Evolutionary conservation across 2,888 invertebrate genomes (phyloP).

Genomic region (Callosobruchus maculatus): DNA sequence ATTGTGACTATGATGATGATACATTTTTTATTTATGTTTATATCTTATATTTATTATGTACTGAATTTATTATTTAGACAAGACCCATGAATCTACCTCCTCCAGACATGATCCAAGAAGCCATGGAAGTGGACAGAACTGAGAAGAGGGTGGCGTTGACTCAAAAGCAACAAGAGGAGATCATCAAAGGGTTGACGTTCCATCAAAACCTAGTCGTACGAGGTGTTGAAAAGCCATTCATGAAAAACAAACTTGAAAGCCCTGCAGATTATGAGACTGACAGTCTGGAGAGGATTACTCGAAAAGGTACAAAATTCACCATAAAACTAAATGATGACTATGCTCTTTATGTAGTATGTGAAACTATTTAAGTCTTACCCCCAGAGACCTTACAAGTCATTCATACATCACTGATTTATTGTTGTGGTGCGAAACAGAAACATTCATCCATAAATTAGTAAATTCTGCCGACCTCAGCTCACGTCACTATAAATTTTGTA

Average conservation of each 20-base stretch:
- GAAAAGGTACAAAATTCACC: not conserved
- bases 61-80: not conserved
- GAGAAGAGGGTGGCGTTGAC: conserved; percentile 50
- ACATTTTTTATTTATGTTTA: no score
- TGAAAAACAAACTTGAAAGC: conserved; percentile 11
- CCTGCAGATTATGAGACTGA: conserved; percentile 66
- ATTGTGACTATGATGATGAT: no score
- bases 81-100: conserved; percentile 32
- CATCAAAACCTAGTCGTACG: conserved; percentile 25
- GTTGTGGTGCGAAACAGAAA: no score
- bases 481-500: no score
- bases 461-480: no score
- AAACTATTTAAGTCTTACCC: no score
- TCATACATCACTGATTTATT: no score
- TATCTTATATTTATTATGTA: no score
- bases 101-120: conserved; percentile 66
- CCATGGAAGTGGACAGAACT: conserved; percentile 54
- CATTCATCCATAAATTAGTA: no score
- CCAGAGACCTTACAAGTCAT: no score
- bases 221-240: conserved; percentile 2
- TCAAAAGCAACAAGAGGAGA: conserved; percentile 58
- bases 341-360: no score
- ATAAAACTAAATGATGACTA: no score
- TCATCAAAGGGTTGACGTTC: conserved; percentile 54
- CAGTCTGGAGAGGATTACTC: conserved; percentile 61